Evolutionary conservation across 2,113 vertebrate species (phyloP).

Genomic region (Thamnophis sirtalis): DNA sequence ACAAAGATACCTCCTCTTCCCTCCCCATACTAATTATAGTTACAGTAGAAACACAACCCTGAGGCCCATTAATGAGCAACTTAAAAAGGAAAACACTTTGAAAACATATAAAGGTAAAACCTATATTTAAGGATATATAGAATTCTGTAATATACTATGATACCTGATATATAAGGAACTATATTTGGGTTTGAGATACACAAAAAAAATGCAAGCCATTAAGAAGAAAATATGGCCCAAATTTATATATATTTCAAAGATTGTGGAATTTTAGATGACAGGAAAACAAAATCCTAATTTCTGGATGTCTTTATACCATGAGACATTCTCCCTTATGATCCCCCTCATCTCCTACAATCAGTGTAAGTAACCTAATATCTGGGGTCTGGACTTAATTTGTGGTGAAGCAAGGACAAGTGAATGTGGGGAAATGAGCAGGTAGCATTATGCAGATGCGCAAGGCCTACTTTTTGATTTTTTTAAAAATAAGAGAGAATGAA

Average conservation of each 20-base stretch:
- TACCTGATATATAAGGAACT: neutral
- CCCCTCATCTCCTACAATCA: neutral
- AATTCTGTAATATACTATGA: neutral
- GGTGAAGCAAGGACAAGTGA: neutral
- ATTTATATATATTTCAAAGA: neutral
- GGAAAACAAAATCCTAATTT: neutral
- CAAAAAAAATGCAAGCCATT: neutral
- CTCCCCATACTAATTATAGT: slow-evolving; percentile 58
- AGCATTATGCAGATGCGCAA: neutral
- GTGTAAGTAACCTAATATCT: neutral
- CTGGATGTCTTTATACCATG: neutral
- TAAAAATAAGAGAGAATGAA: neutral
- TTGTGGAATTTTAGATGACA: neutral
- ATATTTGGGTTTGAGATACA: neutral
- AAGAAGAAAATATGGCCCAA: neutral
- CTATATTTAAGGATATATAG: neutral
- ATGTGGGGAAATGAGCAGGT: neutral
- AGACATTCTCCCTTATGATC: neutral
- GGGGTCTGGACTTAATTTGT: neutral
- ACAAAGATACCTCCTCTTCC: slow-evolving; percentile 60
- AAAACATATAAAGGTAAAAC: neutral
- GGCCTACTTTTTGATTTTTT: neutral
- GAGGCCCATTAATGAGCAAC: slow-evolving; percentile 24
- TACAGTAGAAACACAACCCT: slow-evolving; percentile 68
- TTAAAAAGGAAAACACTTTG: slow-evolving; percentile 20